Percentiles rank a stretch among this genome's conserved stretches.
phyloP scores from a whole-genome alignment of 2,888 invertebrate species.

The Apocheima hispidaria region DNA sequence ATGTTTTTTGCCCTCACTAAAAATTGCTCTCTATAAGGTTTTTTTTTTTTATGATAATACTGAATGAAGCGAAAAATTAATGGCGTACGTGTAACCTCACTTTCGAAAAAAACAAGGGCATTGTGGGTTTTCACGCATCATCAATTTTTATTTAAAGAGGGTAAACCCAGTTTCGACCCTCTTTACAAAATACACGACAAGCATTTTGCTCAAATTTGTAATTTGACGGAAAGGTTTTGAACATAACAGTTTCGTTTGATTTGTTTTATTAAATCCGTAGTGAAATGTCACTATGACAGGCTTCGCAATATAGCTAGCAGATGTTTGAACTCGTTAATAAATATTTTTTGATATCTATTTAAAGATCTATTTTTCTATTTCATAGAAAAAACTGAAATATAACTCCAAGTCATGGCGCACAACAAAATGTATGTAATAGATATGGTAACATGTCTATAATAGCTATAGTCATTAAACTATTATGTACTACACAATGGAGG shows the following conservation, averaged over 20 bases:
- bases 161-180: slow-evolving; percentile 9
- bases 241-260: neutral
- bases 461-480: too few species aligned
- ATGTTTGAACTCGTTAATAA: too few species aligned
- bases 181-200: slow-evolving; percentile 1
- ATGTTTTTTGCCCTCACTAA: neutral
- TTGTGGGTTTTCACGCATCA: slow-evolving; percentile 11
- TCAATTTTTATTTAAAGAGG: slow-evolving; percentile 11
- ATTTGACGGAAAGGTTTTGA: slow-evolving; percentile 6
- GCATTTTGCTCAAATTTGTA: neutral
- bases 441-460: too few species aligned
- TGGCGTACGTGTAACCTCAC: slow-evolving; percentile 1
- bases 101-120: slow-evolving; percentile 18
- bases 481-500: too few species aligned
- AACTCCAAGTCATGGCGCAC: too few species aligned
- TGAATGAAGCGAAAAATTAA: slow-evolving; percentile 19
- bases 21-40: neutral
- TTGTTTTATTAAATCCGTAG: neutral
- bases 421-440: too few species aligned
- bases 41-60: neutral
- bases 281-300: too few species aligned
- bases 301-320: neutral
- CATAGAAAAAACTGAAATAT: too few species aligned
- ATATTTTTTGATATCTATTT: too few species aligned
- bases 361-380: too few species aligned